Evolutionary conservation across 1,140 invertebrate species (phyloP).

Genomic region (Mycetomoellerius zeteki): DNA sequence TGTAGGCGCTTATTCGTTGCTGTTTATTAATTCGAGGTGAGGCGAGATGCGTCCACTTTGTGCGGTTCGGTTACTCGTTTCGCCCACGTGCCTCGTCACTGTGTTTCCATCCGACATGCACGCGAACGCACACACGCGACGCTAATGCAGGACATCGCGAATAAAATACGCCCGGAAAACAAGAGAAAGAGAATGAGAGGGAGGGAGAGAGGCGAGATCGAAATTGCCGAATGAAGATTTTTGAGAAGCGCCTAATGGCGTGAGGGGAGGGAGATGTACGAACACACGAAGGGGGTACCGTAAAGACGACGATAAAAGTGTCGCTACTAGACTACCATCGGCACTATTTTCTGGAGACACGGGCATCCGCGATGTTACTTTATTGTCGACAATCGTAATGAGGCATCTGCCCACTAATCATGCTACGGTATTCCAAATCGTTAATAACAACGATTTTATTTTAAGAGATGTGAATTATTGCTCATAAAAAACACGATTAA

Average conservation of each 20-base stretch:
- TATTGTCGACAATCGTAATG: constrained; percentile 44
- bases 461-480: constrained; percentile 24
- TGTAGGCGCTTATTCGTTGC: constrained; percentile 85
- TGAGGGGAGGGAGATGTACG: background rate
- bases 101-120: constrained; percentile 47
- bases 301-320: constrained; percentile 69
- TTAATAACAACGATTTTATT: constrained; percentile 57
- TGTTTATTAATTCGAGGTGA: constrained; percentile 86
- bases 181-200: constrained; percentile 25
- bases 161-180: constrained; percentile 71
- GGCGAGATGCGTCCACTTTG: constrained; percentile 83
- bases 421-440: constrained; percentile 34
- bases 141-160: constrained; percentile 72
- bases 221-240: constrained; percentile 70
- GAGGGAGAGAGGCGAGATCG: constrained; percentile 30
- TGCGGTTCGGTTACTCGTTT: constrained; percentile 83
- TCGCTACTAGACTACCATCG: constrained; percentile 64
- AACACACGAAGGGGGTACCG: constrained; percentile 48
- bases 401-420: constrained; percentile 39
- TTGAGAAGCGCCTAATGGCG: constrained; percentile 47
- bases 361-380: constrained; percentile 30
- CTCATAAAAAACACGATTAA: constrained; percentile 57
- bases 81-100: constrained; percentile 80
- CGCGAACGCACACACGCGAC: constrained; percentile 64
- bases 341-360: constrained; percentile 49